phyloP scores from a whole-genome alignment of 2,797 vertebrate genomes.

The Leucoraja ocellata region DNA sequence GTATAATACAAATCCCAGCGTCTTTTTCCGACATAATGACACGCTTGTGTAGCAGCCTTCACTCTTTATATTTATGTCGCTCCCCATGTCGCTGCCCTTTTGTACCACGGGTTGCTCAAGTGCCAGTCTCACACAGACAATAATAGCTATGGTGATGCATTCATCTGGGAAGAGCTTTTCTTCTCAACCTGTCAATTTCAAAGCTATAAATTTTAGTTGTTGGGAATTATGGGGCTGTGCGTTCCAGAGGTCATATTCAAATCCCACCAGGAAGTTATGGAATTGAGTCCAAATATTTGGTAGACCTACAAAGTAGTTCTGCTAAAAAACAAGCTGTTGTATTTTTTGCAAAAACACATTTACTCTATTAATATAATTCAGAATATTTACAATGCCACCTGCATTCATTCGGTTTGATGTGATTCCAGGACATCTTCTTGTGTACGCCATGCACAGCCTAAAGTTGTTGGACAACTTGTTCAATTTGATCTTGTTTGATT shows the following conservation, averaged over 20 bases:
- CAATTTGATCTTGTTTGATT: too few relatives aligned
- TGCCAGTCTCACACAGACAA: neutral
- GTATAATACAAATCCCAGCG: neutral
- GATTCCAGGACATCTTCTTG: too few relatives aligned
- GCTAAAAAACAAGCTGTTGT: neutral
- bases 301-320: neutral
- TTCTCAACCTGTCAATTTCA: neutral
- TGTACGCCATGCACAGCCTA: too few relatives aligned
- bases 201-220: neutral
- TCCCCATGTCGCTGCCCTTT: neutral
- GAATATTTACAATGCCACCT: too few relatives aligned
- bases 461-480: too few relatives aligned
- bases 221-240: neutral
- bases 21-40: neutral
- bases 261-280: neutral
- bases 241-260: neutral
- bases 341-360: neutral
- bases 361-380: neutral
- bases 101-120: neutral
- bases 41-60: neutral
- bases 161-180: neutral
- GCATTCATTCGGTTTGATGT: too few relatives aligned
- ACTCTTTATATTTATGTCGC: neutral
- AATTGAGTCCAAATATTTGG: neutral
- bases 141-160: neutral